Evolutionary conservation across 2,113 vertebrate species (phyloP).

Genomic region (Ciconia boyciana): DNA sequence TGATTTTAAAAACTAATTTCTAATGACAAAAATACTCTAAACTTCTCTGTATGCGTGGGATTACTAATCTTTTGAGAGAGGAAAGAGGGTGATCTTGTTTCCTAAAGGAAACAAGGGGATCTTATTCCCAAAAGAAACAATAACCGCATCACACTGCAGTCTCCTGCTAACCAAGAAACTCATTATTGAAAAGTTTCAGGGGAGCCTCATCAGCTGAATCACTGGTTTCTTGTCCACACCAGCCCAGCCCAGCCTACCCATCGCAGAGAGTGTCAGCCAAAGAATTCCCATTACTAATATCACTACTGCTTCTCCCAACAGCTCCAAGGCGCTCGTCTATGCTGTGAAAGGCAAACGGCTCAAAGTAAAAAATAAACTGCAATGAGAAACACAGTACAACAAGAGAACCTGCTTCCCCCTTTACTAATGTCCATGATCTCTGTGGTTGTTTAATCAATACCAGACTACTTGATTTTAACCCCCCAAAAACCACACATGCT

Average conservation of each 20-base stretch:
- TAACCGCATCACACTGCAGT: background rate
- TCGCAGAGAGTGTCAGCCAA: background rate
- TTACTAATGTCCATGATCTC: background rate
- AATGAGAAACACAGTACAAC: background rate
- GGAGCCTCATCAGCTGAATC: background rate
- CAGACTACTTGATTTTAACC: background rate
- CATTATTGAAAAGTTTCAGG: background rate
- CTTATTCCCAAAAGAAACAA: background rate
- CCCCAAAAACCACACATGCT: rapidly evolving
- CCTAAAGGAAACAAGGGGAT: background rate
- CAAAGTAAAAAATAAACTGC: background rate
- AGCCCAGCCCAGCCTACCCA: background rate
- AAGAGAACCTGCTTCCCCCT: background rate
- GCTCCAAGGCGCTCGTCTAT: background rate
- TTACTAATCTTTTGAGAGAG: background rate
- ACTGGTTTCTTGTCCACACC: background rate
- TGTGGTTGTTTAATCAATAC: background rate
- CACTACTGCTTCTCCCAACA: background rate
- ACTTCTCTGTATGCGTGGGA: background rate
- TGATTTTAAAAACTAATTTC: background rate
- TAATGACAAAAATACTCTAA: background rate
- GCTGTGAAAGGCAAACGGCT: background rate
- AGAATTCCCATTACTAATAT: background rate
- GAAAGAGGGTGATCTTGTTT: background rate
- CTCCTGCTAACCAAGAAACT: background rate